These are phyloP conservation scores for Ailurus styani DNA, from an alignment of 2,113 vertebrate genomes.

Conservation along the genomic window DNA sequence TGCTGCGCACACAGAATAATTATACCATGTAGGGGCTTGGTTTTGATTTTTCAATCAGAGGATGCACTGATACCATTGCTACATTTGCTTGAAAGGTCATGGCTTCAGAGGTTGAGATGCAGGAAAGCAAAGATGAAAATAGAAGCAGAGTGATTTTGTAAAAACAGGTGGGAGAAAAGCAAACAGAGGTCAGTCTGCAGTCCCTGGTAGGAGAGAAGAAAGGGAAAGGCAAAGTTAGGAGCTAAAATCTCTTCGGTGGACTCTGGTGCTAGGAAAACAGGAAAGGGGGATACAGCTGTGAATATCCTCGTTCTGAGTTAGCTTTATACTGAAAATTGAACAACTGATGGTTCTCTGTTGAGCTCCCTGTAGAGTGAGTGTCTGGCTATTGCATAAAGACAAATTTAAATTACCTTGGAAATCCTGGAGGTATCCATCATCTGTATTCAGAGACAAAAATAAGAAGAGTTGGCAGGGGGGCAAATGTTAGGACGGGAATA, in stretches of 20 bases:
- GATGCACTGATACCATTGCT: constrained; percentile 35
- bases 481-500: neutral
- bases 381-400: neutral
- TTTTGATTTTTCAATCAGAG: constrained; percentile 74
- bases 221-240: neutral
- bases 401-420: neutral
- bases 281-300: neutral
- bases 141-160: constrained; percentile 58
- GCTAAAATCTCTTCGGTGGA: neutral
- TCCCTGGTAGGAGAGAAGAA: neutral
- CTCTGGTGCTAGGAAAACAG: neutral
- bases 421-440: neutral
- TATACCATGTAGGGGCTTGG: constrained; percentile 39
- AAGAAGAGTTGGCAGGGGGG: neutral
- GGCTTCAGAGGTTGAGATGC: constrained; percentile 42
- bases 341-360: neutral
- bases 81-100: constrained; percentile 68
- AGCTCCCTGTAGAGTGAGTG: neutral
- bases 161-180: constrained; percentile 35
- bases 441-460: neutral
- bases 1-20: constrained; percentile 49
- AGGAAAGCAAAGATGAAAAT: constrained; percentile 63
- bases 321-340: neutral
- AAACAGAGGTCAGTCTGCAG: constrained; percentile 7
- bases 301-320: neutral